Base-by-base conservation (phyloP, 1,140 invertebrate species). In the Macrotrachela quadricornifera region DNA sequence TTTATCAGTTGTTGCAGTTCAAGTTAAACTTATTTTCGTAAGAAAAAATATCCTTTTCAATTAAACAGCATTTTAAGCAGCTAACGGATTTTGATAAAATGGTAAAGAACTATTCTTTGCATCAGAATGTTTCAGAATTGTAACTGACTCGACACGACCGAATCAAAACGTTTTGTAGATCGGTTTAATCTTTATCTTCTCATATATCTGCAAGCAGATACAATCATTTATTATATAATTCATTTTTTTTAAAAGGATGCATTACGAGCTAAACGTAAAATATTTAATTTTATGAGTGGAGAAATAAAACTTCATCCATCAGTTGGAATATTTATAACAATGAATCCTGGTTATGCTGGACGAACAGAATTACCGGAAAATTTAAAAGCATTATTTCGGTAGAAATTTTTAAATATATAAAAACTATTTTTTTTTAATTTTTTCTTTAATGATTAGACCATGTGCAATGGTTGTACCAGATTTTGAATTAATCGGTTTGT, bases 1-100 rank as follows among this genome's bases (percentile, higher is more conserved):
- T 9, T 64, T 86, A 39, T 85, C 83, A 10, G 83, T 86, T 0
- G 66, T 69, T 9, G 67, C 68, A 11, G 64, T 67, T 55, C 67
- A 69, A 57, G 66, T 70, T 46, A 61, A 62, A 8, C 65, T 65
- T 10, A 68, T 70, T 40, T 42, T 42, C 4, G 40, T 42, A 42
- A 42, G 40, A 10, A 14, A n/a, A n/a, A n/a, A n/a, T n/a, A n/a
- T n/a, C n/a, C n/a, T n/a, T n/a, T n/a, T n/a, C n/a, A n/a, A n/a
- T n/a, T n/a, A n/a, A n/a, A n/a, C n/a, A n/a, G n/a, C n/a, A n/a
- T n/a, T n/a, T n/a, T n/a, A n/a, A n/a, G n/a, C n/a, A n/a, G n/a
- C n/a, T n/a, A n/a, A n/a, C n/a, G 10, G 39, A 9, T 40, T 40
- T 40, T 40, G 9, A 40, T 68, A 70, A 55, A 53, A 59, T 10